Base-by-base conservation (phyloP, 2,113 vertebrate species). In the Eurystomus gularis region DNA sequence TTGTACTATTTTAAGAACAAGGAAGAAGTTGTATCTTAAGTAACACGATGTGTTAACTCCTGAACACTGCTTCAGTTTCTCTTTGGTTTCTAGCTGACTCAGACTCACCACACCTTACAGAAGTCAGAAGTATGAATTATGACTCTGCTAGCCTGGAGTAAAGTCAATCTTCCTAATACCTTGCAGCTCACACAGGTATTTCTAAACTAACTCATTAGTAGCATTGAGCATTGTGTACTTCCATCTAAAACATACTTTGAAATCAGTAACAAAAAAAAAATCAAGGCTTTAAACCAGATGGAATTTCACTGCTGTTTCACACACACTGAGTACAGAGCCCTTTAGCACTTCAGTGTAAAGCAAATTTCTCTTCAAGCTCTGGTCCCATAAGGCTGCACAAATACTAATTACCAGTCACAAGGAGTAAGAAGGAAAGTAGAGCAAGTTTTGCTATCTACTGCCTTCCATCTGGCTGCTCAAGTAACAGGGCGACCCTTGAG, bases 211-310 rank as follows among this genome's bases (percentile, higher is more conserved):
- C 24, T 52, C 54, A 68, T 28, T 21, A 20, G 13, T 1, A 48
- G 33, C 55, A 78, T 17, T 21, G 6, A 35, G 18, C 42, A 82
- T 12, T 18, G 29, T 1, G 17, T 8, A 57, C 26, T 24, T 23
- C 40, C 11, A 46, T 11, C 57, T 31, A 68, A 84, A 94, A 39
- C 11, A 33, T 1, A 26, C 12, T 64, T 77, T 17, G 15, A 57
- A 82, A 19, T 13, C 17, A 57, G n/a, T 42, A 65, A 68, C 64
- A 42, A 79, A 82, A 70, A 68, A 68, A 42, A 79, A 82, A 70
- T 1, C 48, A 51, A 11, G 10, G 16, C 26, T n/a, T 71, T 1
- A 33, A 68, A 88, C 18, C 5, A 19, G 7, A 46, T 3, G 0
- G 0, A 46, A 60, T 87, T 85, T 69, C 21, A 79, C 14, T 61